phyloP scores from a whole-genome alignment of 2,797 vertebrate species.

The Muscicapa comitata region DNA sequence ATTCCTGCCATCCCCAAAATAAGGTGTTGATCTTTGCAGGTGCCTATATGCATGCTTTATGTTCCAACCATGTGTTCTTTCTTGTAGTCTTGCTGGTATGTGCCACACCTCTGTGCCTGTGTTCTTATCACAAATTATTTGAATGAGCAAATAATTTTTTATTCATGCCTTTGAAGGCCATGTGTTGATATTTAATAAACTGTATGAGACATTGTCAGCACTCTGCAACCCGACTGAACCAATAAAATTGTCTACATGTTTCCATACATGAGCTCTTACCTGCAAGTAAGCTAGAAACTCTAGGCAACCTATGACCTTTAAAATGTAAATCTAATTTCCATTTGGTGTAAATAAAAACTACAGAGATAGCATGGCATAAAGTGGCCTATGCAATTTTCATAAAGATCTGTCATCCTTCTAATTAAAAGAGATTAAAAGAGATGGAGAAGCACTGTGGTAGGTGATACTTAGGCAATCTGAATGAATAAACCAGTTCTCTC shows the following conservation, averaged over 20 bases:
- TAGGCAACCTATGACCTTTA: background rate
- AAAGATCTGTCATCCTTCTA: background rate
- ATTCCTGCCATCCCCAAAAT: background rate
- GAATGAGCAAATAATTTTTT: background rate
- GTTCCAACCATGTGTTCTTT: background rate
- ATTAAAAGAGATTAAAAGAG: background rate
- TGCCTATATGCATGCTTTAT: background rate
- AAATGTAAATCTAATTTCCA: background rate
- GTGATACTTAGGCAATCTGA: background rate
- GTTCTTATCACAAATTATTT: background rate
- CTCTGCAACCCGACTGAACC: background rate
- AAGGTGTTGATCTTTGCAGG: background rate
- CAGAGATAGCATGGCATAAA: background rate
- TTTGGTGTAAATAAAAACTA: background rate
- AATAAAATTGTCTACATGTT: background rate
- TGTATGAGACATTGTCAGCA: background rate
- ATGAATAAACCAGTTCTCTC: background rate
- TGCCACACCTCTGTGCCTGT: background rate
- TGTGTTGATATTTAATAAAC: background rate
- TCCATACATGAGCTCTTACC: background rate
- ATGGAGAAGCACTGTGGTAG: background rate
- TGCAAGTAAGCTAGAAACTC: background rate
- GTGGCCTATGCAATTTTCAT: background rate
- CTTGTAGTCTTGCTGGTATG: background rate
- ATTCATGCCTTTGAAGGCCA: background rate